phyloP scores from a whole-genome alignment of 2,797 vertebrate species.

The Sylvia borin region DNA sequence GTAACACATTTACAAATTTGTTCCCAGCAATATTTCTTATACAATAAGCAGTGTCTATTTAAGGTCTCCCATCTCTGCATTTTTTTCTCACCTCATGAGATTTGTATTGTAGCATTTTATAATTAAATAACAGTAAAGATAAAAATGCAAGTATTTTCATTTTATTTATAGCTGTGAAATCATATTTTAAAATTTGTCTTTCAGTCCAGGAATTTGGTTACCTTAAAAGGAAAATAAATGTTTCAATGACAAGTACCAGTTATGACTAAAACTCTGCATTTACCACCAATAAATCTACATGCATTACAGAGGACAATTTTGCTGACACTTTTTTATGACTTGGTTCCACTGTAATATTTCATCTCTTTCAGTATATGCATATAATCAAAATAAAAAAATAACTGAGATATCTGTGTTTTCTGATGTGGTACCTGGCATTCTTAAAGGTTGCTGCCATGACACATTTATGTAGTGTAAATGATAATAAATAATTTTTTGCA shows the following conservation, averaged over 20 bases:
- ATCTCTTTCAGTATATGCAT: not conserved
- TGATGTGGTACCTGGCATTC: not conserved
- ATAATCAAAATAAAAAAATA: not conserved
- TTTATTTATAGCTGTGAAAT: not conserved
- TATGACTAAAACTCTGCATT: not conserved
- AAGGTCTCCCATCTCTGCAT: not conserved
- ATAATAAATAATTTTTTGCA: not conserved
- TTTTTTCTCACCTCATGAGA: not conserved
- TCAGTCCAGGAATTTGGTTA: not conserved
- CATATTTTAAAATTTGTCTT: not conserved
- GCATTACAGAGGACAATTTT: constrained; percentile 1
- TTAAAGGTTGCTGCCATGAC: not conserved
- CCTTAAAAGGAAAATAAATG: constrained; percentile 18
- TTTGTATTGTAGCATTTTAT: not conserved
- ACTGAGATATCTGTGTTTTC: not conserved
- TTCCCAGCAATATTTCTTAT: not conserved
- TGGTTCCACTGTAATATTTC: not conserved
- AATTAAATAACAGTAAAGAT: not conserved
- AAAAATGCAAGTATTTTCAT: not conserved
- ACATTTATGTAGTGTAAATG: not conserved
- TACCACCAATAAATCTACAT: not conserved
- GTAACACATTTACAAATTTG: not conserved
- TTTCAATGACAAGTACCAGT: not conserved
- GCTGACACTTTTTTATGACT: not conserved
- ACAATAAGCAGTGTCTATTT: not conserved